Evolutionary conservation across 1,140 invertebrate genomes (phyloP), one percentile per base, ranked within the genome.

Genomic region (Mya arenaria): DNA sequence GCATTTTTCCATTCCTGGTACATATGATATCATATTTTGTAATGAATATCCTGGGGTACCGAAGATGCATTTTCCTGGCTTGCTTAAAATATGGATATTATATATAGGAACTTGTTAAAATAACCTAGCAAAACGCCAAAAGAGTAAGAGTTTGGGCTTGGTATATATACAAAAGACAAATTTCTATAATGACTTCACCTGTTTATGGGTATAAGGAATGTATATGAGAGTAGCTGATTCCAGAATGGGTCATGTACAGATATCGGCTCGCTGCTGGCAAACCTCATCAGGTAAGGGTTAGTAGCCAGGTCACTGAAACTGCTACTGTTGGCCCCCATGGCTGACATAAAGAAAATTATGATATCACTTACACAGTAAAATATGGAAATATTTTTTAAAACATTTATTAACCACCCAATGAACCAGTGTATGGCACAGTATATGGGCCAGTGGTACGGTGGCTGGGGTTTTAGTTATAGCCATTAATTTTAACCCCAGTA

Each of bases 181-280:
- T n/a, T n/a, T n/a, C n/a, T n/a, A 44, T 44, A 44, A 44, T 15
- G 30, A 17, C 58, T 58, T 68, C 86, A 91, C 89, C 89, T 91
- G 75, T 89, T 90, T 25, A 89, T 88, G 32, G 90, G 90, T 28
- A 90, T 90, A 10, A 95, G 95, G 84, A 99, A 96, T 87, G 98
- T 97, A 86, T 98, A 99, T 0, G 98, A 97, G 17, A 99, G 93
- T 69, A 99, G 94, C 84, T 96, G 95, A 91, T 97, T 97, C 98
- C 98, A 99, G 92, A 98, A 99, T 15, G 96, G 95, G 93, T 98
- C 97, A 93, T 98, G 97, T 30, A 95, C 94, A n/a, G 95, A 94
- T 87, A 99, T 96, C 17, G 95, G 90, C 83, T 97, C 95, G 60
- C 95, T 95, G 0, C 96, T 95, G 82, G 96, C 96, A 90, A 99